Conservation (phyloP, 2,113 vertebrate species). For the Bubo bubo region DNA sequence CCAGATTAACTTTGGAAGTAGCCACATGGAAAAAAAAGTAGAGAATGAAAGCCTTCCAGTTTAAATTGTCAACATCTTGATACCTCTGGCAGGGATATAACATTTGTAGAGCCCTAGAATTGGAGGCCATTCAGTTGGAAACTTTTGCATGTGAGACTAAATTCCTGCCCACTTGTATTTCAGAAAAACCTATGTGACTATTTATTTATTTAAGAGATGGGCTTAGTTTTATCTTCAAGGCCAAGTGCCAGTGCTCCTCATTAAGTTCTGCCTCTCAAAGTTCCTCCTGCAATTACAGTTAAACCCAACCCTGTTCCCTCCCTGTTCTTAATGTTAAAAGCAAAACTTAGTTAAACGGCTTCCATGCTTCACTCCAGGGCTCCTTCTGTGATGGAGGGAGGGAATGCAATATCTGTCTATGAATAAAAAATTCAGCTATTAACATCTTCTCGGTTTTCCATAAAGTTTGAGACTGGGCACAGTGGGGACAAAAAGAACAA, state of each 20-base stretch:
- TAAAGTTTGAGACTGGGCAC: neutral
- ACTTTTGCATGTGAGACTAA: neutral
- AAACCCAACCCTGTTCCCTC: neutral
- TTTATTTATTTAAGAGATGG: conserved; percentile 29
- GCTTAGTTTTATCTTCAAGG: conserved; percentile 38
- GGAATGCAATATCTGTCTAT: neutral
- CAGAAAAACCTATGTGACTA: neutral
- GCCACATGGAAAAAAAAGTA: neutral
- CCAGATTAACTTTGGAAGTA: neutral
- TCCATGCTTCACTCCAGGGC: neutral
- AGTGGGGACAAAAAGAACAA: neutral
- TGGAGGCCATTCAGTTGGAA: neutral
- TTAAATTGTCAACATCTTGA: neutral
- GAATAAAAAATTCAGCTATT: neutral
- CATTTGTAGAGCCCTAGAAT: neutral
- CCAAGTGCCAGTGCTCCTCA: neutral
- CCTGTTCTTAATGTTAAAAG: neutral
- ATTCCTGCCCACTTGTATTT: neutral
- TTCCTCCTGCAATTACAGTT: neutral
- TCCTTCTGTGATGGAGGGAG: neutral
- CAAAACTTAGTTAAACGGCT: neutral
- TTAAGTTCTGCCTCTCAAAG: neutral
- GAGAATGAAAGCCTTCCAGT: neutral
- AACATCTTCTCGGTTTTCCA: neutral
- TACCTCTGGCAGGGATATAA: neutral